Conservation (phyloP, 2,113 vertebrate genomes). For the Gracilinanus agilis region DNA sequence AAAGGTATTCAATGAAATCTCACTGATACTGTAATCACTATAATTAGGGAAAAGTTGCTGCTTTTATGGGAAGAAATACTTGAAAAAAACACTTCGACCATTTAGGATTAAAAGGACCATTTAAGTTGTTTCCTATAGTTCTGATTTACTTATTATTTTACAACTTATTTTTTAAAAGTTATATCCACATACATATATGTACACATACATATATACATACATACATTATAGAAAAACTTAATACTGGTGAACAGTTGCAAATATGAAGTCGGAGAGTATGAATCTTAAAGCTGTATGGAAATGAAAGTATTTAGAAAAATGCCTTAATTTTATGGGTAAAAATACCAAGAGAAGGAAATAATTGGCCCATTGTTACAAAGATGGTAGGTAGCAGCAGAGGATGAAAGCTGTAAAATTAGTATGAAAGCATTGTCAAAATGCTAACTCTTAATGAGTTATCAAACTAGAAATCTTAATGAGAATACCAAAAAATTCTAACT, state of each 20-base stretch:
- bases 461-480: not conserved
- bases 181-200: not conserved
- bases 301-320: not conserved
- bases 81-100: not conserved
- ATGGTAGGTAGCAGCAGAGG: conserved; percentile 14
- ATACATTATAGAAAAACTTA: not conserved
- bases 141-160: not conserved
- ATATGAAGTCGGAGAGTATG: not conserved
- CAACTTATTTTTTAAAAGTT: not conserved
- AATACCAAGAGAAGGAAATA: not conserved
- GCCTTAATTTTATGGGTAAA: not conserved
- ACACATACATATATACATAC: not conserved
- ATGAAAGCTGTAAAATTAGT: not conserved
- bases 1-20: not conserved
- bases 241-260: not conserved
- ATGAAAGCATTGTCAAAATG: conserved; percentile 1
- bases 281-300: not conserved
- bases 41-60: not conserved
- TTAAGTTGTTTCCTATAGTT: not conserved
- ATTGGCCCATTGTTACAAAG: not conserved
- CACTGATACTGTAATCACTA: not conserved
- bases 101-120: not conserved
- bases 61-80: not conserved
- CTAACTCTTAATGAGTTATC: not conserved
- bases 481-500: conserved; percentile 7